phyloP scores from a whole-genome alignment of 2,888 invertebrate genomes.

The Philaethria dido region DNA sequence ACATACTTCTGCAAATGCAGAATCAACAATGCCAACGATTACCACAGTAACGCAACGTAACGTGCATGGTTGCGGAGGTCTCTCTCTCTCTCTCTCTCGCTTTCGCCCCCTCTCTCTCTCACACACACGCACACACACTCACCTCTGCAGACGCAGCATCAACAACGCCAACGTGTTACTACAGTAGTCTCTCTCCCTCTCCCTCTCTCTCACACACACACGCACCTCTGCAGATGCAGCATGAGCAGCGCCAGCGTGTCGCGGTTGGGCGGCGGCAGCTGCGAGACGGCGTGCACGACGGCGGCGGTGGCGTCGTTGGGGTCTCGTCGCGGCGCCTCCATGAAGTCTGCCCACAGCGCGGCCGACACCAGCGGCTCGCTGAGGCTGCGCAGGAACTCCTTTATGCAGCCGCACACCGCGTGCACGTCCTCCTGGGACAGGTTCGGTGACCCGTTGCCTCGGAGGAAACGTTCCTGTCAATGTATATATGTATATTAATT shows the following conservation, averaged over 20 bases:
- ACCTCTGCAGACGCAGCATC: too few species aligned
- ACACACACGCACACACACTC: too few species aligned
- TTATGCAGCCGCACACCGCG: constrained; percentile 96
- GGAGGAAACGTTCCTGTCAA: constrained; percentile 92
- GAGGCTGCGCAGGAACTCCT: constrained; percentile 95
- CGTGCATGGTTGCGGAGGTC: too few species aligned
- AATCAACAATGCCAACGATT: too few species aligned
- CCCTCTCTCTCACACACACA: too few species aligned
- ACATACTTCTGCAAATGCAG: too few species aligned
- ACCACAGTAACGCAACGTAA: too few species aligned
- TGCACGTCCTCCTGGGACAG: constrained; percentile 90
- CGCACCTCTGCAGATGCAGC: constrained; percentile 91
- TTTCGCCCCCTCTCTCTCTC: too few species aligned
- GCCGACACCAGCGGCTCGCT: constrained; percentile 95
- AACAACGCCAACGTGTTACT: too few species aligned
- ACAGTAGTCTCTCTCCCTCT: too few species aligned
- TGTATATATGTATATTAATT: too few species aligned
- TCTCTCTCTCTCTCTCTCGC: too few species aligned
- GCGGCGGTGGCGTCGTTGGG: constrained; percentile 85
- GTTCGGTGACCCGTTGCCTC: constrained; percentile 93
- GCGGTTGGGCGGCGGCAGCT: constrained; percentile 95
- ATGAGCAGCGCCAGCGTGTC: constrained; percentile 97
- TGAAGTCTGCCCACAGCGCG: constrained; percentile 92
- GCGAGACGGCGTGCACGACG: constrained; percentile 89
- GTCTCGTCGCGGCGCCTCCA: constrained; percentile 86